Conservation (phyloP, 2,797 vertebrate species). For the Emydoidea blandingii region DNA sequence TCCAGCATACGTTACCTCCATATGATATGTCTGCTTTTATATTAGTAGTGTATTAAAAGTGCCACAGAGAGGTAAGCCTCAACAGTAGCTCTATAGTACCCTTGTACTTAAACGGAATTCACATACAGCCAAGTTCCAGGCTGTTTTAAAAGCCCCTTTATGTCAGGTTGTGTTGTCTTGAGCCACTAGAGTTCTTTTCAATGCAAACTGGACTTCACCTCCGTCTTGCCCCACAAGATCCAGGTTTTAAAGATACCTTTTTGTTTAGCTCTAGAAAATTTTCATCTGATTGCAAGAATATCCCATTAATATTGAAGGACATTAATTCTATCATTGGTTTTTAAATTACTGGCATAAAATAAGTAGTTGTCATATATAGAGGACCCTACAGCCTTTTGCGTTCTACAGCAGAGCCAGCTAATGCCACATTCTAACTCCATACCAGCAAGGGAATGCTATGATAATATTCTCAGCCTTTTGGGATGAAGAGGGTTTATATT, state of each 20-base stretch:
- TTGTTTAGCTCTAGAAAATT: neutral
- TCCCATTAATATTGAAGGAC: neutral
- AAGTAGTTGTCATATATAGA: neutral
- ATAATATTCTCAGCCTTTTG: neutral
- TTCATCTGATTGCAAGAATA: slow-evolving; percentile 42
- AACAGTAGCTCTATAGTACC: neutral
- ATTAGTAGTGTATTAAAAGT: neutral
- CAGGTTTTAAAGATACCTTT: neutral
- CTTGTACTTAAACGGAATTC: neutral
- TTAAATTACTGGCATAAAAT: neutral
- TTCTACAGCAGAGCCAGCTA: neutral
- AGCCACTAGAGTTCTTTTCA: slow-evolving; percentile 5
- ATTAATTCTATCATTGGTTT: neutral
- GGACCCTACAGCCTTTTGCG: neutral
- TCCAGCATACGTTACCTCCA: neutral
- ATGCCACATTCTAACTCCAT: neutral
- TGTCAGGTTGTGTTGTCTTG: neutral
- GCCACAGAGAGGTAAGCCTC: neutral
- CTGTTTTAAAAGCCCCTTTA: neutral
- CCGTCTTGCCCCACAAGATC: slow-evolving; percentile 7
- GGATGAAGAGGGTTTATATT: slow-evolving; percentile 16
- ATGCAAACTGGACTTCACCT: neutral
- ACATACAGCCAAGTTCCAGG: neutral
- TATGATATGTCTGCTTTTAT: neutral
- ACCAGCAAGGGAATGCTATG: neutral